Evolutionary conservation across 2,888 invertebrate genomes (phyloP).

Genomic region (Amitus sp.): DNA sequence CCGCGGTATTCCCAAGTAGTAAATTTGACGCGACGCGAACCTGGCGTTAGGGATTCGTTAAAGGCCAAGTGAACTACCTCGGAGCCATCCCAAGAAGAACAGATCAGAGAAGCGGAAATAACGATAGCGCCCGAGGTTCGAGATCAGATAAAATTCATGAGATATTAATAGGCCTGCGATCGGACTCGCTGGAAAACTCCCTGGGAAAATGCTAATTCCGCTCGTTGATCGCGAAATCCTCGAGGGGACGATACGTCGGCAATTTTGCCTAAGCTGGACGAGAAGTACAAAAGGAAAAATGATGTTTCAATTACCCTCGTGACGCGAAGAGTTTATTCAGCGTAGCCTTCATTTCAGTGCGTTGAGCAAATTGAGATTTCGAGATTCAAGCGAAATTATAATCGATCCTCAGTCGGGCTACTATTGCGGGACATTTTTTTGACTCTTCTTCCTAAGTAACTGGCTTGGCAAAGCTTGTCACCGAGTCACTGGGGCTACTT

Average conservation of each 20-base stretch:
- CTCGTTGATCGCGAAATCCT: too few species aligned
- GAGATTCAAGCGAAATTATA: conserved; percentile 20
- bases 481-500: conserved; percentile 49
- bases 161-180: background rate
- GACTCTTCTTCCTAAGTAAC: conserved; percentile 45
- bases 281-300: background rate
- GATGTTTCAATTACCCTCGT: background rate
- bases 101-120: conserved; percentile 22
- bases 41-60: conserved; percentile 15
- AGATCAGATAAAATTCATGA: conserved; percentile 18
- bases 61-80: conserved; percentile 9
- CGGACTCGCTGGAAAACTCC: too few species aligned
- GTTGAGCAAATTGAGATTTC: conserved; percentile 28
- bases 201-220: too few species aligned
- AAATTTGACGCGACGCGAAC: conserved; percentile 47
- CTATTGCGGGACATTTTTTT: conserved; percentile 33
- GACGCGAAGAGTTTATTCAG: background rate
- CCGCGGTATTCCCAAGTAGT: too few species aligned
- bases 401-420: conserved; percentile 34
- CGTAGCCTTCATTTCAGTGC: conserved; percentile 6
- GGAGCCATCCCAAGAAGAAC: conserved; percentile 12
- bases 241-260: too few species aligned
- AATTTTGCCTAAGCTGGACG: too few species aligned
- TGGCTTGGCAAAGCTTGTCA: conserved; percentile 53
- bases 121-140: conserved; percentile 7